A percentile compares a stretch with the other conserved stretches of the same genome.
Conservation (phyloP, 2,888 invertebrate genomes). For the Phasia obesa region DNA sequence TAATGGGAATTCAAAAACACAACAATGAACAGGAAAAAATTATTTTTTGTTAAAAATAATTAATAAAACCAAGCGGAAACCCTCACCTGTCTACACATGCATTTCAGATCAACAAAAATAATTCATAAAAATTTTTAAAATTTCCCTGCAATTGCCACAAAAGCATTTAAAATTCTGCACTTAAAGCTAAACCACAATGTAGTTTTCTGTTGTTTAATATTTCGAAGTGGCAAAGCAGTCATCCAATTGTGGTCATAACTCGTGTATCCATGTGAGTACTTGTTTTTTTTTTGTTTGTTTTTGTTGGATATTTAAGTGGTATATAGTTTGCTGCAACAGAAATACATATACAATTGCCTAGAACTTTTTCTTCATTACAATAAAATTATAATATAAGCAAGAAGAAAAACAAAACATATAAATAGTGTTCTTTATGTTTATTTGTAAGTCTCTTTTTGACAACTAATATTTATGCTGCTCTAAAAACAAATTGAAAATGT, state of each 20-base stretch:
- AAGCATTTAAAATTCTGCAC: constrained; percentile 2
- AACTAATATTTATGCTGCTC: not conserved
- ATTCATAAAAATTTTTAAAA: constrained; percentile 20
- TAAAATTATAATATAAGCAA: constrained; percentile 47
- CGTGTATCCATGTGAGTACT: constrained; percentile 12
- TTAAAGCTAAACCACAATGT: constrained; percentile 12
- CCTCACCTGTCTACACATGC: constrained; percentile 19
- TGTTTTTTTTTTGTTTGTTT: not conserved
- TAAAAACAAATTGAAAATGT: too few relatives aligned
- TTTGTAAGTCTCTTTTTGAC: constrained; percentile 4
- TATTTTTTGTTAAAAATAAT: not conserved
- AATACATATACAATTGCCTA: constrained; percentile 3
- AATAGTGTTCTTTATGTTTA: constrained; percentile 51
- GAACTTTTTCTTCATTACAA: constrained; percentile 65
- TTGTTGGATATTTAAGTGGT: not conserved
- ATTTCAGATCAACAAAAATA: constrained; percentile 2
- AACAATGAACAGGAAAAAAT: not conserved
- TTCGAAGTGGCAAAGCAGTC: constrained; percentile 56
- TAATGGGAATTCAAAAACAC: constrained; percentile 3
- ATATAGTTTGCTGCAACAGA: not conserved
- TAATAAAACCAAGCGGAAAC: constrained; percentile 29
- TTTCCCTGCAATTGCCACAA: constrained; percentile 1
- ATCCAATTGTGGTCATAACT: constrained; percentile 59
- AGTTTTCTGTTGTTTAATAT: constrained; percentile 28
- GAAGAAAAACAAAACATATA: constrained; percentile 13